Evolutionary conservation across 2,113 vertebrate genomes (phyloP), one percentile per base, ranked within the genome.

Genomic region (Fregata magnificens): DNA sequence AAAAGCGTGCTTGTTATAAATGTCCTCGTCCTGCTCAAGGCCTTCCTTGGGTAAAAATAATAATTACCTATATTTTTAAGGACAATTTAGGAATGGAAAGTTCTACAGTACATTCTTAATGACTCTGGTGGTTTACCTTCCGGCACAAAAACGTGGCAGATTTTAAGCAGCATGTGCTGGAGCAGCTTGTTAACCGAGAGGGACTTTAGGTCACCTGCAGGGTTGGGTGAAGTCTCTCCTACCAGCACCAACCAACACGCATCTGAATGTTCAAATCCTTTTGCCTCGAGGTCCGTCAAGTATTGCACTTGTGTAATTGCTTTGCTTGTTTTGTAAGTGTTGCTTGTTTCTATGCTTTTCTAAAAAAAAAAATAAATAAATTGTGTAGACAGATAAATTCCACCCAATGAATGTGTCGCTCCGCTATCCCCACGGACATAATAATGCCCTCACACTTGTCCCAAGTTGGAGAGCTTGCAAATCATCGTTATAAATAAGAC

Each of bases 401-500:
- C 45, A 70, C 88, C 93, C 96, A 93, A 95, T 94, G 86, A 94
- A 96, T 2, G 72, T 59, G 94, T 90, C 72, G 5, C 65, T 78
- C 65, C 3, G 2, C 73, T 13, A 1, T 95, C 97, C 97, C 97
- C 0, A 0, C 0, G 92, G 97, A 95, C 36, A 1, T 62, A 88
- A 97, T 97, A 95, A 93, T 13, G 65, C 63, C 88, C 88, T 97
- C 94, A 56, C 92, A 55, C 94, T 72, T 86, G 82, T 81, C 92
- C 90, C 2, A 4, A 47, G 38, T 86, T 97, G 97, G 92, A 95
- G 56, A 10, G 14, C 83, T 86, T 67, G 47, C 92, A 88, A 73
- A 72, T 78, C 95, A 56, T 14, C 21, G 0, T 22, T 50, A 74
- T 8, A 84, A 92, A 89, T 44, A 84, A 76, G 80, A 62, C 70